These are phyloP conservation scores for Cerastis leucographa DNA, from an alignment of 2,888 invertebrate species.

Conservation along the genomic window DNA sequence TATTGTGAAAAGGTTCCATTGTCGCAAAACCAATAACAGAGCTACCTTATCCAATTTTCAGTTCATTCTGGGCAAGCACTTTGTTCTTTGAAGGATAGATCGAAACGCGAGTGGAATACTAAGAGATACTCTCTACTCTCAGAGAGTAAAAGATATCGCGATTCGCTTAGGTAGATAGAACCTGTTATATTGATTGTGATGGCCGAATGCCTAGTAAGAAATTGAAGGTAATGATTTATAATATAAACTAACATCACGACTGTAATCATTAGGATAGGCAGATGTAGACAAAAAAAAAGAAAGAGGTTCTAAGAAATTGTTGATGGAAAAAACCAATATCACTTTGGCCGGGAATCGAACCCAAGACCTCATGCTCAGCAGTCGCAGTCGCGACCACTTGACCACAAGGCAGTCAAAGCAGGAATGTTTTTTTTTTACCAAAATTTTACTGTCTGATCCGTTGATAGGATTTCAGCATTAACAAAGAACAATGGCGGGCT, in stretches of 20 bases:
- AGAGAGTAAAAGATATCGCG: conserved; percentile 48
- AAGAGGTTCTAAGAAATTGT: too few relatives aligned
- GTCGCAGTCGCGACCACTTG: too few relatives aligned
- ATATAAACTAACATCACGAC: too few relatives aligned
- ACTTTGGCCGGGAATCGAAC: too few relatives aligned
- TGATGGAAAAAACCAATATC: too few relatives aligned
- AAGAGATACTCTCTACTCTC: conserved; percentile 55
- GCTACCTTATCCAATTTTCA: conserved; percentile 78
- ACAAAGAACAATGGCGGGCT: neutral
- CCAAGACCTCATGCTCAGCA: too few relatives aligned
- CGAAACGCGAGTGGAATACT: conserved; percentile 76
- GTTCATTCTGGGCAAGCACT: conserved; percentile 78
- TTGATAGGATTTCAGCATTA: neutral
- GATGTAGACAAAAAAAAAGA: too few relatives aligned
- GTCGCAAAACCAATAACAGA: conserved; percentile 75
- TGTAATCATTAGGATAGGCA: too few relatives aligned
- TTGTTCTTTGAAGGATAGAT: conserved; percentile 83
- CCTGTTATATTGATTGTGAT: neutral
- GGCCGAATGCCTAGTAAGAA: neutral
- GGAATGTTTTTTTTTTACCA: neutral
- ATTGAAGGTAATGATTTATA: neutral
- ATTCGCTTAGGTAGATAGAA: conserved; percentile 1
- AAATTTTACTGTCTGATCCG: neutral
- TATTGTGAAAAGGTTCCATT: conserved; percentile 75
- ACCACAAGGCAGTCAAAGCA: too few relatives aligned